These are phyloP conservation scores for Cygnus atratus DNA, from an alignment of 2,113 vertebrate genomes.

Conservation along the genomic window DNA sequence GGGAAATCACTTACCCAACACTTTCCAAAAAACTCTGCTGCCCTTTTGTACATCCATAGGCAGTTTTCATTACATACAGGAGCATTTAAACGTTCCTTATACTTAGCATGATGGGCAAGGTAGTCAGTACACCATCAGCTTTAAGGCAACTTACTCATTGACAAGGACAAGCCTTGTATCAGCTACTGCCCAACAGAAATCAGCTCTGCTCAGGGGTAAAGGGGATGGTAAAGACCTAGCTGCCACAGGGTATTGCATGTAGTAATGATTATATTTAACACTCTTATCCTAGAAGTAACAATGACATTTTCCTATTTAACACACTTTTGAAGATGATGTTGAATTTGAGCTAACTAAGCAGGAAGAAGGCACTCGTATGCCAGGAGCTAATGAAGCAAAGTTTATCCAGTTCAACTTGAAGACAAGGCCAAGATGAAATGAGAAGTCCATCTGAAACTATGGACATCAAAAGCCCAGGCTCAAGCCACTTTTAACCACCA, in stretches of 20 bases:
- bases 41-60: not conserved
- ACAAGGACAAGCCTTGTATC: not conserved
- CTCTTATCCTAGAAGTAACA: not conserved
- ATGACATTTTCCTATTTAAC: not conserved
- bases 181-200: not conserved
- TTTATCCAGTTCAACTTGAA: not conserved
- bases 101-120: rapidly evolving
- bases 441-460: not conserved
- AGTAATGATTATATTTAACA: not conserved
- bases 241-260: not conserved
- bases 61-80: not conserved
- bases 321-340: not conserved
- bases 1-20: not conserved
- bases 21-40: not conserved
- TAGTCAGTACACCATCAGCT: not conserved
- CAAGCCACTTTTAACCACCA: not conserved
- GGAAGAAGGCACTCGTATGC: not conserved
- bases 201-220: not conserved
- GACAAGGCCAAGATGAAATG: not conserved
- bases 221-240: too few relatives aligned
- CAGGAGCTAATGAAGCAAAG: not conserved
- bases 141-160: not conserved
- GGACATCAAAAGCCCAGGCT: not conserved
- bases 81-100: not conserved
- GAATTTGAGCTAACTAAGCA: not conserved